A percentile compares a stretch with the other conserved stretches of the same genome.
phyloP scores from a whole-genome alignment of 2,888 invertebrate genomes.

The Eulithis prunata region DNA sequence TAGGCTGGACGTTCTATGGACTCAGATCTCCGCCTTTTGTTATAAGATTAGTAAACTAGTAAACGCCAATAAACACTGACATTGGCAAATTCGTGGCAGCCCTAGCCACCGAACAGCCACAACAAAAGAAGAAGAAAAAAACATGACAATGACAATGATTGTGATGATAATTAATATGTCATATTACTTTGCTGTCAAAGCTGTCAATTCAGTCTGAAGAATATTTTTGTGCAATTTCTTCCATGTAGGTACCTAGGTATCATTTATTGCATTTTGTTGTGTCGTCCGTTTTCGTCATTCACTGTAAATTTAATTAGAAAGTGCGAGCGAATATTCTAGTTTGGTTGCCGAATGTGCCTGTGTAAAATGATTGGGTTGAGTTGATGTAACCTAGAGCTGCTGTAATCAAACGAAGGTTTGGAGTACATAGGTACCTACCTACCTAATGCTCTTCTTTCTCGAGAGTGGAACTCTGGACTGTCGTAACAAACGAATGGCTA shows the following conservation, averaged over 20 bases:
- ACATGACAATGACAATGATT: too few relatives aligned
- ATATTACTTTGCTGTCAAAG: too few relatives aligned
- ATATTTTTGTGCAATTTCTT: slow-evolving; percentile 22
- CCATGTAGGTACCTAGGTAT: too few relatives aligned
- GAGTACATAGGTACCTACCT: slow-evolving; percentile 40
- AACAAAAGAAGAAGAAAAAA: too few relatives aligned
- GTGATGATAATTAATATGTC: too few relatives aligned
- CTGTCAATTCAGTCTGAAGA: too few relatives aligned
- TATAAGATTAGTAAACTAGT: too few relatives aligned
- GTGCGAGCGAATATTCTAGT: slow-evolving; percentile 43
- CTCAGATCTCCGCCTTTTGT: too few relatives aligned
- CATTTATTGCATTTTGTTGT: slow-evolving; percentile 46
- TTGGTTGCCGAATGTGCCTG: slow-evolving; percentile 47
- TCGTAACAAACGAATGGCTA: slow-evolving; percentile 61
- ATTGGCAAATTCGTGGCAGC: too few relatives aligned
- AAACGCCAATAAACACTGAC: too few relatives aligned
- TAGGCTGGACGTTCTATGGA: too few relatives aligned
- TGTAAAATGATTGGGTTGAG: slow-evolving; percentile 64
- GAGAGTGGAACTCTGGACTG: slow-evolving; percentile 55
- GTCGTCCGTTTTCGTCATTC: slow-evolving; percentile 45
- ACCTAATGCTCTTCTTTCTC: slow-evolving; percentile 61
- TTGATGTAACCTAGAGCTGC: slow-evolving; percentile 63
- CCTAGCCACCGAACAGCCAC: too few relatives aligned
- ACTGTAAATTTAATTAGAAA: slow-evolving; percentile 66
- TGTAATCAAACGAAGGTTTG: slow-evolving; percentile 45